phyloP scores from a whole-genome alignment of 2,797 vertebrate genomes.

The Mustela erminea region DNA sequence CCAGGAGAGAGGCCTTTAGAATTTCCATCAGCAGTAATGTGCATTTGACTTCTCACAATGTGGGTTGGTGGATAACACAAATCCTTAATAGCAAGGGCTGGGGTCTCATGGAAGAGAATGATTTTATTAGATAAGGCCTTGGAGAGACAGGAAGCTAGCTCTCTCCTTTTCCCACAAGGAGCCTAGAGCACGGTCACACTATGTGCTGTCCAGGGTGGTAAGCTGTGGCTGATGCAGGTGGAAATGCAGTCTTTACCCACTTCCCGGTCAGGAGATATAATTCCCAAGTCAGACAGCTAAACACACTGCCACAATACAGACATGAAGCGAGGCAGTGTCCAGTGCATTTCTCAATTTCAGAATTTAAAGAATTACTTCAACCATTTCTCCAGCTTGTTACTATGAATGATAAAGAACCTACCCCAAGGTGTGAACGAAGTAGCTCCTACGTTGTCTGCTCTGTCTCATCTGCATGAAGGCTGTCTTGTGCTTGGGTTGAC shows the following conservation, averaged over 20 bases:
- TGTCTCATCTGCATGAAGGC: neutral
- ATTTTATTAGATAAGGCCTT: neutral
- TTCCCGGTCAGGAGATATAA: neutral
- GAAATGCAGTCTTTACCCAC: neutral
- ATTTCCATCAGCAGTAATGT: neutral
- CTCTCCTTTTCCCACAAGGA: neutral
- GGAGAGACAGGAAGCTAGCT: neutral
- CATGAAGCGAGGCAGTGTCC: too few relatives aligned
- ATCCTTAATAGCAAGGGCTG: neutral
- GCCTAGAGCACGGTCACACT: neutral
- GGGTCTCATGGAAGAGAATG: neutral
- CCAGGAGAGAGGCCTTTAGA: neutral
- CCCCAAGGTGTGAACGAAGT: neutral
- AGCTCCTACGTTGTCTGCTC: neutral
- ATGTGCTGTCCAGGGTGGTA: neutral
- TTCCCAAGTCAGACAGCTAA: neutral
- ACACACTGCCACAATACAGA: too few relatives aligned
- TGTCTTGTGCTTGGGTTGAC: neutral
- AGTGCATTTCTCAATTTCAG: neutral
- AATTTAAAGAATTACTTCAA: conserved; percentile 19
- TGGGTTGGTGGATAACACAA: neutral
- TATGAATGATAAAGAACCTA: neutral
- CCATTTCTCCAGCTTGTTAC: neutral
- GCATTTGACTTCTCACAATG: neutral
- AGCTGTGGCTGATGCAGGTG: neutral